A percentile compares a stretch with the other conserved stretches of the same genome.
phyloP scores from a whole-genome alignment of 2,113 vertebrate genomes.

The Spea bombifrons region DNA sequence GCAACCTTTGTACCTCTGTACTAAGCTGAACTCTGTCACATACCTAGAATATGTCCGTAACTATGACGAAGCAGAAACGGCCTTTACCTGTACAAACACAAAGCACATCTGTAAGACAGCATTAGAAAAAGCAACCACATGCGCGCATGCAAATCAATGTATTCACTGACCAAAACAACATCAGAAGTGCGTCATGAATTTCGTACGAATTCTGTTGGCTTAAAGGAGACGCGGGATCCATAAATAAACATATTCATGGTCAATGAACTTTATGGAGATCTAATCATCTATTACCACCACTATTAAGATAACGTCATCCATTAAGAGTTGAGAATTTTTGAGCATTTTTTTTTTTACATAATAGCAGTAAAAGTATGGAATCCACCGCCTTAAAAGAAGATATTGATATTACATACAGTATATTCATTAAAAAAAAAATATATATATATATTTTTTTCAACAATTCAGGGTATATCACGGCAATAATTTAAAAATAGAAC shows the following conservation, averaged over 20 bases:
- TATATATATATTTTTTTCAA: too few species aligned
- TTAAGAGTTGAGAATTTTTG: neutral
- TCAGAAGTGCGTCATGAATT: neutral
- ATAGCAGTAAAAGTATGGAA: too few species aligned
- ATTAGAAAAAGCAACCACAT: neutral
- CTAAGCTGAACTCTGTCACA: neutral
- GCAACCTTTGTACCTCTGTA: neutral
- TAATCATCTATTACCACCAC: neutral
- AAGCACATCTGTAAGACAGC: neutral
- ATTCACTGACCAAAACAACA: neutral
- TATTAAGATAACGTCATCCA: neutral
- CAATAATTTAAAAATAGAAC: too few species aligned
- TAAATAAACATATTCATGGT: neutral
- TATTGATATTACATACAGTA: too few species aligned
- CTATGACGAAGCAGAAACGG: slow-evolving; percentile 21
- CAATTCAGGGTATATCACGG: too few species aligned
- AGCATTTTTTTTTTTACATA: neutral
- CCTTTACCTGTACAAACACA: neutral
- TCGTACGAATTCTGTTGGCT: neutral
- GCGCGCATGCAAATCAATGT: neutral
- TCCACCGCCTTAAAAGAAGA: too few species aligned
- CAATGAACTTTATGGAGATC: neutral
- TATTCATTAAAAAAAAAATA: too few species aligned
- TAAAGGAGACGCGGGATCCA: neutral
- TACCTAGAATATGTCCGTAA: neutral